Conservation (phyloP, 2,113 vertebrate species). For the Heteronetta atricapilla region DNA sequence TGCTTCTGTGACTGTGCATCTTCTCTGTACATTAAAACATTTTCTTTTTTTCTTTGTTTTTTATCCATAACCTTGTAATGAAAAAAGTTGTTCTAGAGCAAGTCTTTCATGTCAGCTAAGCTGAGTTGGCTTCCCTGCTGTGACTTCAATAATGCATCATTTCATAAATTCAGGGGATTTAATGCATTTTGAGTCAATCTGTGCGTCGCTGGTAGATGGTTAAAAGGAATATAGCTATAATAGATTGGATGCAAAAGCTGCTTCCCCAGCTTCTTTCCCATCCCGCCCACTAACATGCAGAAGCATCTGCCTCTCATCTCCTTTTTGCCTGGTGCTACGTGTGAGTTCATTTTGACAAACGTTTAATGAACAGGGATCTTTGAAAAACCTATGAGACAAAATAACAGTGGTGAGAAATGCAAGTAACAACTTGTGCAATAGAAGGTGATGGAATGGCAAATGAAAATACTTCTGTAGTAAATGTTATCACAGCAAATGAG, state of each 20-base stretch:
- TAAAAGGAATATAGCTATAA: constrained; percentile 67
- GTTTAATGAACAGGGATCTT: constrained; percentile 24
- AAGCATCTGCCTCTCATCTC: constrained; percentile 55
- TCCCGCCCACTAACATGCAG: not conserved
- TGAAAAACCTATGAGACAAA: constrained; percentile 10
- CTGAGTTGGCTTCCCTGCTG: constrained; percentile 61
- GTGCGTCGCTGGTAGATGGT: constrained; percentile 48
- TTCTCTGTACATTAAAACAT: constrained; percentile 33
- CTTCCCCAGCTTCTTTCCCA: constrained; percentile 24
- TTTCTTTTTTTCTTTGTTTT: constrained; percentile 21
- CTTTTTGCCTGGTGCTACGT: constrained; percentile 20
- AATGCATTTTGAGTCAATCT: constrained; percentile 38
- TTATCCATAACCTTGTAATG: constrained; percentile 52
- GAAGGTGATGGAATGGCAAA: constrained; percentile 7
- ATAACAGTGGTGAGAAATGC: constrained; percentile 3
- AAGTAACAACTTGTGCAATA: not conserved
- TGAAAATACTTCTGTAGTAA: constrained; percentile 36
- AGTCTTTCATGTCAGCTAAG: constrained; percentile 56
- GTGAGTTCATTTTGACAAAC: constrained; percentile 38
- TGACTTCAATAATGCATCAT: constrained; percentile 71
- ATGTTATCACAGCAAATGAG: not conserved
- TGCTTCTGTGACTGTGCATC: not conserved
- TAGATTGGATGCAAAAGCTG: constrained; percentile 56
- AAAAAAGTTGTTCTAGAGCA: constrained; percentile 38
- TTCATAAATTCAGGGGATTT: constrained; percentile 62